phyloP scores from a whole-genome alignment of 2,888 invertebrate species.

The Oligia strigilis region DNA sequence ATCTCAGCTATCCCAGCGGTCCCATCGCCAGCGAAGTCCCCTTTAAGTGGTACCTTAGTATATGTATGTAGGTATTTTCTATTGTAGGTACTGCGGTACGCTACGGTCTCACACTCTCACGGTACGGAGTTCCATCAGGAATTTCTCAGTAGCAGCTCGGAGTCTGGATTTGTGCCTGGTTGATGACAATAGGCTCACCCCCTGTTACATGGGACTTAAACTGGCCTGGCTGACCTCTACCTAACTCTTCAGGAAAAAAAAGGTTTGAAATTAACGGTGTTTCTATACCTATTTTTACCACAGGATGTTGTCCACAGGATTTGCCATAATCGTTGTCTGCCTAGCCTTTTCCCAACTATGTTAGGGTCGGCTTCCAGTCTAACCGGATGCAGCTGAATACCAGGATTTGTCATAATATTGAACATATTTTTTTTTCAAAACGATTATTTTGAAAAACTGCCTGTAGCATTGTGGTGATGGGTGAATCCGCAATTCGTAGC shows the following conservation, averaged over 20 bases:
- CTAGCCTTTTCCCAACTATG: too few species aligned
- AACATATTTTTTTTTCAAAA: too few species aligned
- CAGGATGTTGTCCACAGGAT: too few species aligned
- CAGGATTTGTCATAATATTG: too few species aligned
- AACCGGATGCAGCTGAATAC: too few species aligned
- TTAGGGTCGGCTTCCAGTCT: too few species aligned
- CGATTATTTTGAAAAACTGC: neutral
- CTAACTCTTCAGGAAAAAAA: too few species aligned
- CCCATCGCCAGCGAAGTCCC: conserved; percentile 21
- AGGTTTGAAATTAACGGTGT: too few species aligned
- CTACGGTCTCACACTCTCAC: neutral
- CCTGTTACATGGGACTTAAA: neutral
- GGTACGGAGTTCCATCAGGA: neutral
- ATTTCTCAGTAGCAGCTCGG: neutral
- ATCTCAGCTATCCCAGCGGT: conserved; percentile 42
- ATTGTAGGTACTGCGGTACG: neutral
- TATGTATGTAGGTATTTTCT: neutral
- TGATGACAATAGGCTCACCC: neutral
- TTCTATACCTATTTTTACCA: too few species aligned
- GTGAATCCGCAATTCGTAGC: neutral
- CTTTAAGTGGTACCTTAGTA: conserved; percentile 5
- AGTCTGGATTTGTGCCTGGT: neutral
- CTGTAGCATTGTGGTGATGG: neutral
- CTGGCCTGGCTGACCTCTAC: too few species aligned
- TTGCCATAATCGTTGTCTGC: too few species aligned